These are phyloP conservation scores for Colius striatus DNA, from an alignment of 2,113 vertebrate species.

Conservation along the genomic window DNA sequence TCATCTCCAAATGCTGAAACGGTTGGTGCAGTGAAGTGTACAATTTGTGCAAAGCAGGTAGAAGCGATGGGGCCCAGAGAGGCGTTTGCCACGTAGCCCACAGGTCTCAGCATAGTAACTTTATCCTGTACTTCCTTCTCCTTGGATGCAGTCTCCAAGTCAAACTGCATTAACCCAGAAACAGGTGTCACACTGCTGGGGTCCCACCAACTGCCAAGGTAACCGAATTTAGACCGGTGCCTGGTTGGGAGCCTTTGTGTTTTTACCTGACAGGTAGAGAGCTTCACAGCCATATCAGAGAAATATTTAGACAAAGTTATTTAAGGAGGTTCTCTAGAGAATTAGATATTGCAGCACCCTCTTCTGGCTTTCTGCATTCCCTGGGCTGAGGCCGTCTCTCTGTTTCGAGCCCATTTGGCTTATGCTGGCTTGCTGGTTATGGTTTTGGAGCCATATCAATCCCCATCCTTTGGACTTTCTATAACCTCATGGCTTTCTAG, in stretches of 20 bases:
- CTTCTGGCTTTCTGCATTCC: conserved; percentile 49
- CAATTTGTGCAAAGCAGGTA: accelerated
- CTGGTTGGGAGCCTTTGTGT: background rate
- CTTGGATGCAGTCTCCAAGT: background rate
- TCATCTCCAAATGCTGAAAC: background rate
- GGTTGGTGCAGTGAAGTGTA: background rate
- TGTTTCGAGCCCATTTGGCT: background rate
- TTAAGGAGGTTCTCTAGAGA: background rate
- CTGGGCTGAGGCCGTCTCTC: background rate
- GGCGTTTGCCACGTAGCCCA: background rate
- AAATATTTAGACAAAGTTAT: conserved; percentile 6
- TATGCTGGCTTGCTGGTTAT: accelerated
- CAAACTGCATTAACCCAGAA: background rate
- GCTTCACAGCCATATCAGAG: background rate
- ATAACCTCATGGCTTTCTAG: background rate
- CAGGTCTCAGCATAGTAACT: background rate
- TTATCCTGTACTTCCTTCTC: background rate
- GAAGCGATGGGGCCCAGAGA: background rate
- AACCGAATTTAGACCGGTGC: accelerated
- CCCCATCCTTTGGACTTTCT: background rate
- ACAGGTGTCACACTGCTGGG: accelerated
- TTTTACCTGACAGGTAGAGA: background rate
- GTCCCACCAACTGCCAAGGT: accelerated
- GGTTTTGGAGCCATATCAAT: accelerated
- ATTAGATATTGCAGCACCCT: conserved; percentile 63